A percentile compares a stretch with the other conserved stretches of the same genome.
phyloP scores from a whole-genome alignment of 1,140 invertebrate genomes.

The Drosophila mayri region DNA sequence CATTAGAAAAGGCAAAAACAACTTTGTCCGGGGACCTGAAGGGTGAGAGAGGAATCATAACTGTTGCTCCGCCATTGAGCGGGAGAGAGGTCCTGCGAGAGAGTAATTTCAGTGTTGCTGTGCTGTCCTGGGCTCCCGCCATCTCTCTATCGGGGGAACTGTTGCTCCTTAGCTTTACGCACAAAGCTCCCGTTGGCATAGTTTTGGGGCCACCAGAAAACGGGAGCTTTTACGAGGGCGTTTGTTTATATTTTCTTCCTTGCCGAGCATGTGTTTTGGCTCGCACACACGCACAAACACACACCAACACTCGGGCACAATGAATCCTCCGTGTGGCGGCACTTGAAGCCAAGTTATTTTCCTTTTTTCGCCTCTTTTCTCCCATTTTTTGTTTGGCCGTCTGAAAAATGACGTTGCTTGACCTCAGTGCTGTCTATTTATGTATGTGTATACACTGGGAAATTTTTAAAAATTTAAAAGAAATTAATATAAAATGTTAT shows the following conservation, averaged over 20 bases:
- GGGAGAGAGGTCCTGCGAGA: constrained; percentile 14
- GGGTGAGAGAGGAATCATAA: constrained; percentile 65
- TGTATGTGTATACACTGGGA: constrained; percentile 10
- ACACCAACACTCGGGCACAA: constrained; percentile 12
- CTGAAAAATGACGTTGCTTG: constrained; percentile 79
- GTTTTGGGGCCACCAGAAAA: constrained; percentile 51
- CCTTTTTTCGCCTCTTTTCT: constrained; percentile 13
- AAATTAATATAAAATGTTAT: neutral
- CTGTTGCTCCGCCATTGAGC: constrained; percentile 62
- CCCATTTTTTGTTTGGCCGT: constrained; percentile 47
- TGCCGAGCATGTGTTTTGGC: constrained; percentile 66
- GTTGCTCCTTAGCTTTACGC: constrained; percentile 75
- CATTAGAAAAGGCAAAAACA: constrained; percentile 31
- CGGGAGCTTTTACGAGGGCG: constrained; percentile 72
- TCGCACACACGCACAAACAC: constrained; percentile 25
- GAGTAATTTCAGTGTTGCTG: constrained; percentile 66
- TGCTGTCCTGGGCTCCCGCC: constrained; percentile 30
- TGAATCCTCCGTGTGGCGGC: constrained; percentile 41
- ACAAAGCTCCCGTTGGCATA: constrained; percentile 74
- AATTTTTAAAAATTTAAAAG: neutral
- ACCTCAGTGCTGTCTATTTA: constrained; percentile 57
- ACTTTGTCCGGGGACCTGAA: constrained; percentile 67
- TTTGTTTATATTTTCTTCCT: constrained; percentile 79
- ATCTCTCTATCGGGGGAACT: constrained; percentile 48
- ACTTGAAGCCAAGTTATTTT: constrained; percentile 56